Percentiles rank a stretch among this genome's conserved stretches.
Evolutionary conservation across 2,797 vertebrate species (phyloP).

Genomic region (Australoheros facetus): DNA sequence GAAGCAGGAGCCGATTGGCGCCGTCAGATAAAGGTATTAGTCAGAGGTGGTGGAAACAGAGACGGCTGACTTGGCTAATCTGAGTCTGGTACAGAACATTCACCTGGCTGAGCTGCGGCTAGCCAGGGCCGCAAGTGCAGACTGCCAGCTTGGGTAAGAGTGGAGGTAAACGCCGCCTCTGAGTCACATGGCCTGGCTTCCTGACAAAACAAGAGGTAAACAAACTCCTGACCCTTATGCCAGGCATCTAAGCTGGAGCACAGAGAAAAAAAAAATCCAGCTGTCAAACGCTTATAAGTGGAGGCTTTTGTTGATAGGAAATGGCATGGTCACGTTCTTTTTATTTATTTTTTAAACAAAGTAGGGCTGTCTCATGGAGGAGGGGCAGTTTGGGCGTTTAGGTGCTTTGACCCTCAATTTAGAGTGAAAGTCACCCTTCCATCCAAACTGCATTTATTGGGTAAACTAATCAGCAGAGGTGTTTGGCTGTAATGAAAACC

Average conservation of each 20-base stretch:
- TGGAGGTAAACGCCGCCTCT: constrained; percentile 42
- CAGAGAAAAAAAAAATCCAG: not conserved
- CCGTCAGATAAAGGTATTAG: constrained; percentile 51
- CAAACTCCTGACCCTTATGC: constrained; percentile 42
- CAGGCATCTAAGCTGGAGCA: not conserved
- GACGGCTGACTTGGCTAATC: constrained; percentile 71
- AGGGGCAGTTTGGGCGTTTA: not conserved
- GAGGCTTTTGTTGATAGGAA: constrained; percentile 2
- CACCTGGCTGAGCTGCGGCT: constrained; percentile 63
- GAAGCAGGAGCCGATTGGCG: not conserved
- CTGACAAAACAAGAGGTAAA: constrained; percentile 41
- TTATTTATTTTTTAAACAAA: too few species aligned
- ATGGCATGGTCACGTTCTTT: not conserved
- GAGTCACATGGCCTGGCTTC: constrained; percentile 44
- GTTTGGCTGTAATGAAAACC: constrained; percentile 23
- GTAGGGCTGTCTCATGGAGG: constrained; percentile 4
- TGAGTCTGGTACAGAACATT: constrained; percentile 69
- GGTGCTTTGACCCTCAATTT: constrained; percentile 6
- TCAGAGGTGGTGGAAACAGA: constrained; percentile 41
- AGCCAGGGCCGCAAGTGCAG: constrained; percentile 12
- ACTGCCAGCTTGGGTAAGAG: not conserved
- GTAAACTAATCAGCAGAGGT: constrained; percentile 6
- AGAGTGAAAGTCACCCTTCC: not conserved
- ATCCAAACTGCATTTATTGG: constrained; percentile 5
- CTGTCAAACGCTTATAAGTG: not conserved